phyloP scores from a whole-genome alignment of 2,113 vertebrate genomes.

The Pelobates fuscus region DNA sequence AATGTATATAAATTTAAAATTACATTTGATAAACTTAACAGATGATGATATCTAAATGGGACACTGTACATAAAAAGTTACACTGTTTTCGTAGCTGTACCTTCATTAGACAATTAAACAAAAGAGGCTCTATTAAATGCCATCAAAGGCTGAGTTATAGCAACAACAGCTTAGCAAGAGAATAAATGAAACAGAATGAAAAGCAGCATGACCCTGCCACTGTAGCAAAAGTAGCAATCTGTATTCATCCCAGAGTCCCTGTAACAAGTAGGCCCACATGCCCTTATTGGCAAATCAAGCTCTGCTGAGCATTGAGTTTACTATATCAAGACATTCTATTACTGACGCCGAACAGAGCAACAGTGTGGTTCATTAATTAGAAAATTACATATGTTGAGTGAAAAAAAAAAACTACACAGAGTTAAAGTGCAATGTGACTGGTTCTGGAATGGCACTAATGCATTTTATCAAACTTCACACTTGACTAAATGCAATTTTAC shows the following conservation, averaged over 20 bases:
- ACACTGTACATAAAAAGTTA: too few species aligned
- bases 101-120: too few species aligned
- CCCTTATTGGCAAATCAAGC: neutral
- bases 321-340: neutral
- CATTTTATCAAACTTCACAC: neutral
- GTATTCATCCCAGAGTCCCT: neutral
- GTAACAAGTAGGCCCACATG: neutral
- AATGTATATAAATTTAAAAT: too few species aligned
- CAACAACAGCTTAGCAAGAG: too few species aligned
- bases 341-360: neutral
- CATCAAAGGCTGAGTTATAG: too few species aligned
- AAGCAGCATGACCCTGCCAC: neutral
- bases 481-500: neutral
- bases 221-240: neutral
- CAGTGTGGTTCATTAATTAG: constrained; percentile 3
- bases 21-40: too few species aligned
- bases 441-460: neutral
- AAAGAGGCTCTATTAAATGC: too few species aligned
- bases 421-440: neutral
- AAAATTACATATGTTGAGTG: neutral
- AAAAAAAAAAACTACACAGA: neutral
- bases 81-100: too few species aligned
- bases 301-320: constrained; percentile 7
- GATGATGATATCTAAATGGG: too few species aligned
- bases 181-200: neutral